Base-by-base conservation (phyloP, 2,797 vertebrate species). In the Cryptoprocta ferox region DNA sequence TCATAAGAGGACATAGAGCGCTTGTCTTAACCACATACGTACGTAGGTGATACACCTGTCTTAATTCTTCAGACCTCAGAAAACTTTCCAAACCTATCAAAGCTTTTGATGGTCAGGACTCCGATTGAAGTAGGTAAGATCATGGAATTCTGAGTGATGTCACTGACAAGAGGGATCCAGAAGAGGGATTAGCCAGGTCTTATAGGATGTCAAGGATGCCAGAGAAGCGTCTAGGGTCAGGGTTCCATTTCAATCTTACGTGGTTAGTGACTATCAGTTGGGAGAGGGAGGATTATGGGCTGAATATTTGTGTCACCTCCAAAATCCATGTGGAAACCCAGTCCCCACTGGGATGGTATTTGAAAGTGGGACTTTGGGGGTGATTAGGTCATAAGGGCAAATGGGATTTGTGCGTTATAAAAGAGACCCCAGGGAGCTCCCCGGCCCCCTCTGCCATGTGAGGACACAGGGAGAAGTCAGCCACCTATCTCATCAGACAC, bases 161-260 rank as follows among this genome's bases (percentile, higher is more conserved):
- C 16, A 5, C 1, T 18, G 61, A 68, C 24, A 50, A 56, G 0
- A 50, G 61, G 59, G n/a, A 16, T 53, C 24, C 14, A 78, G 61
- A 48, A 70, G 30, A 75, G 12, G 16, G 16, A 19, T 53, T 28
- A 61, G 21, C 61, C 9, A 0, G 63, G n/a, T 42, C 50, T 66
- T 14, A 5, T 0, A 2, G 39, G 50, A 39, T 5, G 9, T 42
- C 61, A 39, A 6, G 39, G 12, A 50, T 42, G 39, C 78, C 28
- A 11, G 50, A 35, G 61, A 78, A 35, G 4, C 4, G n/a, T 61
- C 19, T 70, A 6, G 42, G 53, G 16, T 48, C 32, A 32, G 5
- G 15, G 12, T 24, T 61, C 4, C 0, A 48, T 68, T 82, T 82
- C 50, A 39, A 0, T 35, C n/a, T 39, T 21, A 19, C 4, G 4